Conservation (phyloP, 2,888 invertebrate genomes). For the Oscheius sp. region DNA sequence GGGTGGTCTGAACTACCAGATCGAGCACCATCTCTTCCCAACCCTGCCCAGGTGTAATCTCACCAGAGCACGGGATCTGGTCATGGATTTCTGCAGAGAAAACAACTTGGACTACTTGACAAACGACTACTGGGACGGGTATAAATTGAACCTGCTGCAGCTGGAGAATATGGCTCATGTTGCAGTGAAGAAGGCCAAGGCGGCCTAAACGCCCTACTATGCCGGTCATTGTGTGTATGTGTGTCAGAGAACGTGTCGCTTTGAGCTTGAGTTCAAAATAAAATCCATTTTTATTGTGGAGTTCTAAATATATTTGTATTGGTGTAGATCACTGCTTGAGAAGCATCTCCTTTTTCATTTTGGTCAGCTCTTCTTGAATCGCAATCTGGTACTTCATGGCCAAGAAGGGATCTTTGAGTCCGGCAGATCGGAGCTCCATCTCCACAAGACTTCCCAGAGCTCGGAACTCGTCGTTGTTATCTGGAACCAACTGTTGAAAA, state of each 20-base stretch:
- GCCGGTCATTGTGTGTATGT: conserved; percentile 3
- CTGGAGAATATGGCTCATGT: conserved; percentile 67
- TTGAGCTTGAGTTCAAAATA: conserved; percentile 3
- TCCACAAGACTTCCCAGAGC: conserved; percentile 2
- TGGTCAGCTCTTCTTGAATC: conserved; percentile 8
- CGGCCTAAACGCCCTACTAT: conserved; percentile 34
- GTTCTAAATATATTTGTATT: too few relatives aligned
- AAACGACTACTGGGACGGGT: conserved; percentile 69
- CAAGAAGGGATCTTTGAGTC: background rate
- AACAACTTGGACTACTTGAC: conserved; percentile 65
- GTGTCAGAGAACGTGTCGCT: conserved; percentile 19
- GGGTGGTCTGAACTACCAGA: conserved; percentile 72
- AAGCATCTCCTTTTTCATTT: conserved; percentile 15
- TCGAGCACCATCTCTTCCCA: conserved; percentile 72
- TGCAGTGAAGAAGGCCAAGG: conserved; percentile 41
- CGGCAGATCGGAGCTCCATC: background rate
- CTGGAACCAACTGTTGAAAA: background rate
- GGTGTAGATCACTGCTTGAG: too few relatives aligned
- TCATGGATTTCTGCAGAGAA: conserved; percentile 65
- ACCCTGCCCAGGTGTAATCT: conserved; percentile 72
- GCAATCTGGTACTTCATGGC: background rate
- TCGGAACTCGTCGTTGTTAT: conserved; percentile 6
- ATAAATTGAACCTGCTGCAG: conserved; percentile 61
- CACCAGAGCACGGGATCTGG: conserved; percentile 56
- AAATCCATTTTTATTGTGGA: too few relatives aligned